These are phyloP conservation scores for Chiridota heheva DNA, from an alignment of 35 echinoderm and acorn worm genomes.

Conservation along the genomic window DNA sequence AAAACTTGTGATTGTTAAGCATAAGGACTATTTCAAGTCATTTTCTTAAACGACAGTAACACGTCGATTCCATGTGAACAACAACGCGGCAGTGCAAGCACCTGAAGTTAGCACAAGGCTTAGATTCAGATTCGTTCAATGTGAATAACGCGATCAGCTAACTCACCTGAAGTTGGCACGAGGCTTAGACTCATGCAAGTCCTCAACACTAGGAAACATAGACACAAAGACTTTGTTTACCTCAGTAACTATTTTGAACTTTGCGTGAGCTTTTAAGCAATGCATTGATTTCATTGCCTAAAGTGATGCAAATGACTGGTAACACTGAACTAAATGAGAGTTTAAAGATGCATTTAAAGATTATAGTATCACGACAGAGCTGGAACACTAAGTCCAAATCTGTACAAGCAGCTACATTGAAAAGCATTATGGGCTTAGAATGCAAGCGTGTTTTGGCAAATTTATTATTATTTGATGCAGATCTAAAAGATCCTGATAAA, in stretches of 20 bases:
- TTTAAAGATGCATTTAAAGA: constrained; percentile 16
- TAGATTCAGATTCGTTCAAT: not conserved
- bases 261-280: not conserved
- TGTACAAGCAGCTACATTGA: constrained; percentile 21
- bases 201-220: not conserved
- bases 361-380: constrained; percentile 15
- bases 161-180: not conserved
- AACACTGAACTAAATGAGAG: constrained; percentile 26
- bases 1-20: no score
- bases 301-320: constrained; percentile 26
- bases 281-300: constrained; percentile 23
- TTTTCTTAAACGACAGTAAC: not conserved
- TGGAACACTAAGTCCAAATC: not conserved
- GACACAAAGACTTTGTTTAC: not conserved
- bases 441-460: not conserved
- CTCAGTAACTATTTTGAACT: not conserved
- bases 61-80: not conserved
- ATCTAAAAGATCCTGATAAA: constrained; percentile 22
- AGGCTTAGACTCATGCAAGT: no score
- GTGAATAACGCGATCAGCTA: not conserved
- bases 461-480: not conserved
- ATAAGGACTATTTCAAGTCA: not conserved
- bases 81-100: not conserved
- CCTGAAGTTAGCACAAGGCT: not conserved
- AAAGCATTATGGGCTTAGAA: not conserved